Evolutionary conservation across 2,113 vertebrate genomes (phyloP), one percentile per base, ranked within the genome.

Genomic region (Archocentrus centrarchus): DNA sequence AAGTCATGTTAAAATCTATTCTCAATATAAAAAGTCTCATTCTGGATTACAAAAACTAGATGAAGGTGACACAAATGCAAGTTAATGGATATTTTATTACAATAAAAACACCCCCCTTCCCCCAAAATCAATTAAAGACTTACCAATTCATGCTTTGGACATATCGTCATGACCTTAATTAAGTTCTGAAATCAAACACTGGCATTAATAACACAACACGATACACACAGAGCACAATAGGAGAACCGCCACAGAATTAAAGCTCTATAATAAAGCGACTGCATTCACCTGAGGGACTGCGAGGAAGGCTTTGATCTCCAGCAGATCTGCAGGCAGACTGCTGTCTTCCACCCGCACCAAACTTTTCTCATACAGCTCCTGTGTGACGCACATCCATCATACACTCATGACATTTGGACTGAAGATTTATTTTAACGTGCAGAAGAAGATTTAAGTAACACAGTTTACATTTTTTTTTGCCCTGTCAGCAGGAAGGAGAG

Each of bases 351-450:
- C 84, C 87, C 97, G 96, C 84, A 97, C 88, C 77, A 99, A 96
- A 91, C 95, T 96, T 90, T 96, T 97, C 94, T 98, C 97, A 93
- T 98, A 97, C 35, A 99, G 94, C 90, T 99, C 98, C 98, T 99
- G 91, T 11, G 13, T 91, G 77, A 62, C 27, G 81, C 53, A 86
- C 53, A 18, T 58, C 30, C 20, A 61, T 62, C 27, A 63, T 5
- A 22, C 76, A 47, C 35, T 35, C 59, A 79, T 15, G 7, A 27
- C 24, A 44, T 10, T 4, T 7, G 18, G 41, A 20, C 30, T 41
- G 44, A 15, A 24, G 39, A 37, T 47, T 73, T n/a, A 20, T 53
- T 57, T 79, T 32, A 41, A 24, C 8, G 27, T 73, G 18, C 47
- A 73, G 0, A 55, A 14, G 47, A 73, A 14, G 18, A 35, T 35